These are phyloP conservation scores for Drosophila paramelanica DNA, from an alignment of 2,888 invertebrate species.

Conservation along the genomic window DNA sequence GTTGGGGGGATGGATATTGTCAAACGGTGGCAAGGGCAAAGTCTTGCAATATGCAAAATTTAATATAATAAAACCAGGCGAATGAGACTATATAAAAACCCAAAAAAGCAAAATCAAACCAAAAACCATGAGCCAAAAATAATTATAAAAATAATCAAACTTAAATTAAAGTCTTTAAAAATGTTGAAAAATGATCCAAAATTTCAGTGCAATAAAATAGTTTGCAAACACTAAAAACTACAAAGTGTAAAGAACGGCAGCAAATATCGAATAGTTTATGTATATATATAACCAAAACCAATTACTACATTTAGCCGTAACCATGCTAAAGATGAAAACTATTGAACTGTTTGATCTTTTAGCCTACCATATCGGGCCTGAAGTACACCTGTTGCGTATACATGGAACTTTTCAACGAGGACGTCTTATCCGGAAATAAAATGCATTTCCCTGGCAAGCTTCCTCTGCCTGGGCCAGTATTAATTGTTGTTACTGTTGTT, in stretches of 20 bases:
- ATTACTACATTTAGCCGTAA: constrained; percentile 48
- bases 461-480: constrained; percentile 31
- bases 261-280: neutral
- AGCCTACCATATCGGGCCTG: constrained; percentile 82
- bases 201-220: no score
- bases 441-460: constrained; percentile 74
- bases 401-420: constrained; percentile 79
- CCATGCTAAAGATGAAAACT: constrained; percentile 64
- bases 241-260: constrained; percentile 1
- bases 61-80: constrained; percentile 25
- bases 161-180: neutral
- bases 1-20: neutral
- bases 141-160: neutral
- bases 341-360: constrained; percentile 37
- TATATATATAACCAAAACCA: constrained; percentile 44
- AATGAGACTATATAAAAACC: constrained; percentile 7
- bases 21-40: constrained; percentile 25
- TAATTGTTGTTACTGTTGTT: constrained; percentile 27
- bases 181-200: constrained; percentile 12
- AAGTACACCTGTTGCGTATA: constrained; percentile 80
- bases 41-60: constrained; percentile 9
- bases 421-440: constrained; percentile 79
- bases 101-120: constrained; percentile 30
- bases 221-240: constrained; percentile 5
- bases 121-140: constrained; percentile 31